Percentiles rank a stretch among this genome's conserved stretches.
These are phyloP conservation scores for Aricia artaxerxes DNA, from an alignment of 2,888 invertebrate species.

Conservation along the genomic window DNA sequence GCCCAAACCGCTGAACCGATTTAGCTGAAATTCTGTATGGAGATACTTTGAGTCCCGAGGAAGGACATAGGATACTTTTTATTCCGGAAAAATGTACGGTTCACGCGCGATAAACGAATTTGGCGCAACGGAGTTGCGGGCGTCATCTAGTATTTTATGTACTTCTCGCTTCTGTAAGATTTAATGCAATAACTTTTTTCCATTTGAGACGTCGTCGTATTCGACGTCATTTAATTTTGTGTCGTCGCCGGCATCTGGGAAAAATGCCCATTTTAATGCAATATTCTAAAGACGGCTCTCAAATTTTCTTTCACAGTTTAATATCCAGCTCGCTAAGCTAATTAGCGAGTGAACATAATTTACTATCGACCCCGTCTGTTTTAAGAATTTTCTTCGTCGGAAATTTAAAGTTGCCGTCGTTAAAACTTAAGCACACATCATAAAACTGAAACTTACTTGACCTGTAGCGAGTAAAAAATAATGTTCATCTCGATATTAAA, in stretches of 20 bases:
- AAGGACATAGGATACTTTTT: too few species aligned
- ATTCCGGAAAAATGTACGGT: too few species aligned
- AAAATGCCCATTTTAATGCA: slow-evolving; percentile 19
- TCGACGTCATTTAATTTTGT: background rate
- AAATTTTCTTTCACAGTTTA: slow-evolving; percentile 18
- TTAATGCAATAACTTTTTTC: background rate
- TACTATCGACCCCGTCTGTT: slow-evolving; percentile 18
- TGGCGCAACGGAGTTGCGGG: too few species aligned
- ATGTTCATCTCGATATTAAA: background rate
- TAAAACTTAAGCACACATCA: slow-evolving; percentile 11
- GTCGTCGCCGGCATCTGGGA: slow-evolving; percentile 10
- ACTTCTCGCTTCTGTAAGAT: background rate
- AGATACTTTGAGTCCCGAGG: too few species aligned
- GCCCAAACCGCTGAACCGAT: too few species aligned
- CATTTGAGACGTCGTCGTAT: background rate
- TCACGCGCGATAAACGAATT: too few species aligned
- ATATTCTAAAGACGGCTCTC: slow-evolving; percentile 11
- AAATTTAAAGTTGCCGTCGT: slow-evolving; percentile 9
- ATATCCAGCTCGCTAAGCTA: slow-evolving; percentile 18
- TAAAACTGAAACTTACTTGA: slow-evolving; percentile 17
- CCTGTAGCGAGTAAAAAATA: background rate
- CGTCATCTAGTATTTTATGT: background rate
- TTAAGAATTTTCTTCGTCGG: background rate
- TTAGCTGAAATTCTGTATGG: too few species aligned
- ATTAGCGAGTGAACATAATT: slow-evolving; percentile 18